These are phyloP conservation scores for Eupsittula cactorum DNA, from an alignment of 2,113 vertebrate species.

Conservation along the genomic window DNA sequence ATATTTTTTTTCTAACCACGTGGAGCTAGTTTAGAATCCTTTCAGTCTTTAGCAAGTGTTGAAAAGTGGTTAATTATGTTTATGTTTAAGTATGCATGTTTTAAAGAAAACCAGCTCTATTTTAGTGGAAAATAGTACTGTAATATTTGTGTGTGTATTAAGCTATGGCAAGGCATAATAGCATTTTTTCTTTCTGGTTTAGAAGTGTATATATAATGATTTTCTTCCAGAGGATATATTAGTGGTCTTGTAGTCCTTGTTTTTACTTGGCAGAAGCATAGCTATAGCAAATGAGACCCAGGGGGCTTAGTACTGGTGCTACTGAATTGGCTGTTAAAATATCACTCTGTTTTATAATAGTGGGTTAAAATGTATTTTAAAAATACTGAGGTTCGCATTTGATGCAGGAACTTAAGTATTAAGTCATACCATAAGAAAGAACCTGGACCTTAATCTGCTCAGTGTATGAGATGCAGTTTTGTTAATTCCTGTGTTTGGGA, in stretches of 20 bases:
- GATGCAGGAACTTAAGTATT: background rate
- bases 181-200: background rate
- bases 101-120: background rate
- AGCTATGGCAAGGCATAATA: background rate
- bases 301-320: background rate
- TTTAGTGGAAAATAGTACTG: background rate
- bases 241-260: background rate
- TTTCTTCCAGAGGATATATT: background rate
- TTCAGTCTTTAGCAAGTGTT: background rate
- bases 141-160: background rate
- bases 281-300: background rate
- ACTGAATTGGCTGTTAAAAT: background rate
- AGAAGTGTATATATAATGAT: background rate
- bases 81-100: background rate
- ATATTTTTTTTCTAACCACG: background rate
- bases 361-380: background rate
- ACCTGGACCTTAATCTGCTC: background rate
- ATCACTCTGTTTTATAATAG: background rate
- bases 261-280: background rate
- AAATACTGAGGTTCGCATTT: background rate
- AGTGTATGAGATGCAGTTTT: fast-evolving
- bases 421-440: background rate
- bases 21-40: background rate
- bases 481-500: background rate
- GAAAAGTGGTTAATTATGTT: background rate